Base-by-base conservation (phyloP, 2,113 vertebrate species). In the human region DNA sequence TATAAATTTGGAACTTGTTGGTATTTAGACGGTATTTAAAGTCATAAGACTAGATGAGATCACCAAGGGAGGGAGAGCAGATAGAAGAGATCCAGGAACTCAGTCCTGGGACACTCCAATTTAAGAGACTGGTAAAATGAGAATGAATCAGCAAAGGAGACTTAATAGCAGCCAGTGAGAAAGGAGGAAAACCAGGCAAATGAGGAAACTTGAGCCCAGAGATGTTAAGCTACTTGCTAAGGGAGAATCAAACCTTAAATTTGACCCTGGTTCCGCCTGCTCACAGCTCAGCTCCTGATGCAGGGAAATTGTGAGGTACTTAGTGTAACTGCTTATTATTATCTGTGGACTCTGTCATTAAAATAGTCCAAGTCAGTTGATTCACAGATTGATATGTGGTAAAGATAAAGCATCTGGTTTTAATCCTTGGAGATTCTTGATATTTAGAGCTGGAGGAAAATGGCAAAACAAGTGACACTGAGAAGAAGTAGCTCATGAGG, bases 1-100 rank as follows among this genome's bases (percentile, higher is more conserved):
- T 10, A 93, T 11, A 83, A 94, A 89, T 66, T 61, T 82, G 86
- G 40, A 81, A 68, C 68, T 93, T 92, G 20, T 85, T 82, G 38
- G 45, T 93, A 13, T 96, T 94, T 64, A 89, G 72, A 95, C 88
- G 25, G 1, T 66, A 83, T 94, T 94, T 83, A 94, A 95, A 90
- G 82, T 93, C 90, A 96, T 91, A 75, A 93, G 79, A 97, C 52
- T 50, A 82, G 57, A 94, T 96, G 91, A 97, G 59, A 57, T 96
- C 92, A 97, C 43, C n/a, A 52, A 81, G n/a, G 43, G 52, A 95
- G 18, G 27, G 30, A 88, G 30, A 89, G 40, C 32, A 85, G 45
- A 43, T 6, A 75, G 52, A 72, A 92, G 27, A 92, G 40, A 81
- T 84, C 76, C 73, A 86, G 76, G 16, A 38, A 52, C 64, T 87